A percentile compares a stretch with the other conserved stretches of the same genome.
phyloP scores from a whole-genome alignment of 2,113 vertebrate genomes.

The Girardinichthys multiradiatus region DNA sequence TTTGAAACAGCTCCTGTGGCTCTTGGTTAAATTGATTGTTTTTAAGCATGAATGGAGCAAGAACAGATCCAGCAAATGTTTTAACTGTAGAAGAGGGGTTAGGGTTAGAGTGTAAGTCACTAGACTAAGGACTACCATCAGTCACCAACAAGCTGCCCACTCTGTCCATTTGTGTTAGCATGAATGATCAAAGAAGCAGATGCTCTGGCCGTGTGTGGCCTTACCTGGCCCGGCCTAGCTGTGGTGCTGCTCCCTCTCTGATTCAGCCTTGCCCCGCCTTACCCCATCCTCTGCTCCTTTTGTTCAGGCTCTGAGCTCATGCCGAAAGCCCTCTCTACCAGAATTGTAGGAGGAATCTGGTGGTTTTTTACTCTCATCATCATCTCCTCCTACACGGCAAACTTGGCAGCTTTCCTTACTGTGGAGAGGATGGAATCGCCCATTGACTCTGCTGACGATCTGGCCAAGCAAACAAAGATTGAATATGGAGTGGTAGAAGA shows the following conservation, averaged over 20 bases:
- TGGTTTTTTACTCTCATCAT: slow-evolving; percentile 99
- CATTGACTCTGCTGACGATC: slow-evolving; percentile 96
- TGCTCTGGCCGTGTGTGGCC: too few species aligned
- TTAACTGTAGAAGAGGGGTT: background rate
- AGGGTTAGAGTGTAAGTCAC: too few species aligned
- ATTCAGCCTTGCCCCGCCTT: slow-evolving; percentile 31
- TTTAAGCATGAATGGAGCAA: background rate
- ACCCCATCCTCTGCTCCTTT: slow-evolving; percentile 84
- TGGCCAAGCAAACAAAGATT: slow-evolving; percentile 98
- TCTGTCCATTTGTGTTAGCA: slow-evolving; percentile 41
- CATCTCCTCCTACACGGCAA: slow-evolving; percentile 99
- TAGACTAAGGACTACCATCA: background rate
- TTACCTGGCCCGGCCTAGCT: slow-evolving; percentile 28
- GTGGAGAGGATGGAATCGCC: slow-evolving; percentile 99
- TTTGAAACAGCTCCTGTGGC: background rate
- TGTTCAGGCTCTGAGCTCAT: slow-evolving; percentile 98
- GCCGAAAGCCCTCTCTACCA: slow-evolving; percentile 99
- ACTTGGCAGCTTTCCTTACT: slow-evolving; percentile 98
- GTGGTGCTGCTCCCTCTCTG: slow-evolving; percentile 53
- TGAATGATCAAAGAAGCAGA: slow-evolving; percentile 41
- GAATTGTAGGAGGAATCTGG: slow-evolving; percentile 99
- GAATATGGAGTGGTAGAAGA: slow-evolving; percentile 96
- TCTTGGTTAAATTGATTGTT: background rate
- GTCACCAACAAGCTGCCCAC: slow-evolving; percentile 37
- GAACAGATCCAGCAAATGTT: background rate